Base-by-base conservation (phyloP, 2,888 invertebrate genomes). In the Leucoptera coffeella region DNA sequence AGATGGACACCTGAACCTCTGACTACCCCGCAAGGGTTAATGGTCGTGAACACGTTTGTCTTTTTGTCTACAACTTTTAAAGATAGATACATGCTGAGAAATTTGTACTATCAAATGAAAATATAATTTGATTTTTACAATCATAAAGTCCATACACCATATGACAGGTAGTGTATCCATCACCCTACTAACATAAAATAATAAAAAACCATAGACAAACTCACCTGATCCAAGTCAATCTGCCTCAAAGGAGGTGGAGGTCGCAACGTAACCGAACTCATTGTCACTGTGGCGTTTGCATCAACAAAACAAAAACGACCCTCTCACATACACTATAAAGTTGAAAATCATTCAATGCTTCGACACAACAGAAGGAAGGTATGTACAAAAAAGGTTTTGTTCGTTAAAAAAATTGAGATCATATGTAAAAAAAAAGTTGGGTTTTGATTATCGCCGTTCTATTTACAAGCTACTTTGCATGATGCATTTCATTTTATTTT, bases 201-300 rank as follows among this genome's bases (percentile, higher is more conserved):
- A 10, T 22, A 29, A 29, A 30, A 27, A 30, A 23, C 21, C 26
- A 25, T 31, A 32, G 32, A 28, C 36, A 31, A 30, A 34, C 42
- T 51, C 37, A 72, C 72, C 64, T 80, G 83, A 56, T 85, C 85
- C 42, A 93, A 73, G 48, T 88, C 87, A 41, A 85, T 85, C 43
- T 82, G 82, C 47, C 81, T 78, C 33, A 82, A 56, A 29, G 80
- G 80, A 40, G 77, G 69, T 34, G 77, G 57, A 9, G 58, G 52
- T 34, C 56, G 46, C 22, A 34, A 34, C 28, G 35, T 47, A 10
- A 42, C 37, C 13, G 50, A 47, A 35, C 49, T 49, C 27, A 47
- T 43, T 14, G 7, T 19, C 12, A 3, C 13, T 4, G n/a, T 17
- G 15, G n/a, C 22, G 13, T 11, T 9, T 22, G 22, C 7, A 22